Conservation (phyloP, 2,113 vertebrate genomes). For the Gasterosteus aculeatus region DNA sequence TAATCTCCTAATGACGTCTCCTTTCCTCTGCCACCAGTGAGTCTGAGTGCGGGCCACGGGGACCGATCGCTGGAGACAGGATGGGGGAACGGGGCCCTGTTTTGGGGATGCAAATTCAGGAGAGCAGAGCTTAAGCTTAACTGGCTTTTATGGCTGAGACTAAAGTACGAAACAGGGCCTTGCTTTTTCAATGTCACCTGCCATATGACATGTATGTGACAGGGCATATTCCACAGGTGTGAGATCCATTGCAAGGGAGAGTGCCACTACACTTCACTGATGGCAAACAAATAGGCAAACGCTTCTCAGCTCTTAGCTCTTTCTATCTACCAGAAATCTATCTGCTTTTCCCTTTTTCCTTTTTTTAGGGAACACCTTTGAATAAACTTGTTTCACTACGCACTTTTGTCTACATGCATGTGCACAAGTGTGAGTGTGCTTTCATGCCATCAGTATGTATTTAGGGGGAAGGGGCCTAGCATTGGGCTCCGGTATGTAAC, state of each 20-base stretch:
- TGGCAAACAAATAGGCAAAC: slow-evolving; percentile 48
- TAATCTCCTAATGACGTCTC: slow-evolving; percentile 70
- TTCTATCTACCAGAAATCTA: slow-evolving; percentile 17
- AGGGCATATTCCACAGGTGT: slow-evolving; percentile 44
- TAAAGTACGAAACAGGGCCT: not conserved
- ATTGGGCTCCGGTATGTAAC: slow-evolving; percentile 14
- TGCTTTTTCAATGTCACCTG: slow-evolving; percentile 10
- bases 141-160: slow-evolving; percentile 16
- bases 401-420: slow-evolving; percentile 27
- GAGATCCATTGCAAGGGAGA: slow-evolving; percentile 26
- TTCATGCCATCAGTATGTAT: not conserved
- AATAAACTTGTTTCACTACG: slow-evolving; percentile 28
- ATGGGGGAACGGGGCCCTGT: slow-evolving; percentile 16
- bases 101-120: slow-evolving; percentile 37
- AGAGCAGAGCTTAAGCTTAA: not conserved
- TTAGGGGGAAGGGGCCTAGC: not conserved
- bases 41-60: slow-evolving; percentile 62
- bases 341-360: not conserved
- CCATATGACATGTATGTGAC: slow-evolving; percentile 47
- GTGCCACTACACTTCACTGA: slow-evolving; percentile 43
- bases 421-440: slow-evolving; percentile 19
- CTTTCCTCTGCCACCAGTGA: slow-evolving; percentile 56
- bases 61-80: slow-evolving; percentile 39
- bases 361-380: slow-evolving; percentile 40
- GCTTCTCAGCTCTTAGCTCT: slow-evolving; percentile 39